phyloP scores from a whole-genome alignment of 2,888 invertebrate genomes.

The Macropis europaea region DNA sequence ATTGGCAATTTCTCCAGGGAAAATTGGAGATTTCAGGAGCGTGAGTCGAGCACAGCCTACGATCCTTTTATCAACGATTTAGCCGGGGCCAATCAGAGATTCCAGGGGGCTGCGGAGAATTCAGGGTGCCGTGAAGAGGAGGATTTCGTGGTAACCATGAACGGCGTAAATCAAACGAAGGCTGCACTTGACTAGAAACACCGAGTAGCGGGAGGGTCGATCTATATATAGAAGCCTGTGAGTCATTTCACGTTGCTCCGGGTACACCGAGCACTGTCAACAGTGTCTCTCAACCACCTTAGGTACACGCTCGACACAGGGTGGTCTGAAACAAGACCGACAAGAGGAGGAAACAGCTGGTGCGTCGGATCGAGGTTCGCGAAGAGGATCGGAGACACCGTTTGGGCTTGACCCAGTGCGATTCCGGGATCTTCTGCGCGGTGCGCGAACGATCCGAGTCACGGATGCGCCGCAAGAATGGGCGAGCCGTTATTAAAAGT shows the following conservation, averaged over 20 bases:
- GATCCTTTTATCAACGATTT: not conserved
- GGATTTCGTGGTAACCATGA: slow-evolving; percentile 69
- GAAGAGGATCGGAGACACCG: slow-evolving; percentile 35
- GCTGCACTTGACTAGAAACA: slow-evolving; percentile 75
- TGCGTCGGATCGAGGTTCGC: slow-evolving; percentile 16
- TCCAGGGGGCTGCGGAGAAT: slow-evolving; percentile 9
- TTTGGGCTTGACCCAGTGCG: not conserved
- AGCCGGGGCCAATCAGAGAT: not conserved
- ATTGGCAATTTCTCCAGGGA: no score
- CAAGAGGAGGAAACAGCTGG: slow-evolving; percentile 31
- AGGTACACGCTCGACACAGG: slow-evolving; percentile 8
- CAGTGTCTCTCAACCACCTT: slow-evolving; percentile 68
- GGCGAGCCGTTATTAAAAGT: not conserved
- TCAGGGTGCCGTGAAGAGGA: slow-evolving; percentile 52
- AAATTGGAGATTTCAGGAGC: no score
- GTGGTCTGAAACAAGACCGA: slow-evolving; percentile 43
- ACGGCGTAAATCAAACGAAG: slow-evolving; percentile 74
- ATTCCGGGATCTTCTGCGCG: no score
- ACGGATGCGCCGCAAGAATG: no score
- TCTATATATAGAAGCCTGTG: slow-evolving; percentile 71
- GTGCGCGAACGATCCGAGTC: no score
- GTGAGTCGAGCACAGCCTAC: no score
- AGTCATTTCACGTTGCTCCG: slow-evolving; percentile 69
- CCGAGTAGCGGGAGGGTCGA: slow-evolving; percentile 68
- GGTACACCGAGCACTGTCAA: slow-evolving; percentile 64